Evolutionary conservation across 2,797 vertebrate species (phyloP).

Genomic region (Lates japonicus): DNA sequence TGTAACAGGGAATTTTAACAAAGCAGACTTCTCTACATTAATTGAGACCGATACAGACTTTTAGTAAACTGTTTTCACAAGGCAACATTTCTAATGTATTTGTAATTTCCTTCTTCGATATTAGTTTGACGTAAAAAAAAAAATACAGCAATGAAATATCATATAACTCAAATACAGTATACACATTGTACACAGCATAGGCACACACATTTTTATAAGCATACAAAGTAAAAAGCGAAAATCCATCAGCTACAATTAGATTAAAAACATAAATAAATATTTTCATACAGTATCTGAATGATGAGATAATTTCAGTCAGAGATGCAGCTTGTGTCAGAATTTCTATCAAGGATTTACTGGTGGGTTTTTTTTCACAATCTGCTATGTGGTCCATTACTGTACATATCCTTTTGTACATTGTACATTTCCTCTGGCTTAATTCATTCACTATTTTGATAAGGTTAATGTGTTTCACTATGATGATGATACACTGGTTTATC

Average conservation of each 20-base stretch:
- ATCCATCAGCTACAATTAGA: conserved; percentile 24
- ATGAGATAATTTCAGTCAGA: conserved; percentile 10
- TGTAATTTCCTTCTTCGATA: conserved; percentile 6
- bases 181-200: conserved; percentile 40
- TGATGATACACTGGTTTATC: conserved; percentile 38
- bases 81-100: neutral
- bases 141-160: conserved; percentile 25
- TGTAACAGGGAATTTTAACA: neutral
- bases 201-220: conserved; percentile 27
- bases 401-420: neutral
- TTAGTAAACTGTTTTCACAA: conserved; percentile 18
- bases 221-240: conserved; percentile 11
- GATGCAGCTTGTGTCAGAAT: neutral
- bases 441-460: neutral
- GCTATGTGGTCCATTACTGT: neutral
- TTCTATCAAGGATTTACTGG: neutral
- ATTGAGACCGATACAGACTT: neutral
- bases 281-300: conserved; percentile 27
- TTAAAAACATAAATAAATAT: conserved; percentile 58
- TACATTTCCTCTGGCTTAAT: neutral
- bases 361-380: neutral
- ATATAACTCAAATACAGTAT: conserved; percentile 28
- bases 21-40: neutral
- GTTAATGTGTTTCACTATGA: conserved; percentile 4
- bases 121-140: conserved; percentile 3